Evolutionary conservation across 2,113 vertebrate genomes (phyloP).

Genomic region (Bambusicola thoracicus): DNA sequence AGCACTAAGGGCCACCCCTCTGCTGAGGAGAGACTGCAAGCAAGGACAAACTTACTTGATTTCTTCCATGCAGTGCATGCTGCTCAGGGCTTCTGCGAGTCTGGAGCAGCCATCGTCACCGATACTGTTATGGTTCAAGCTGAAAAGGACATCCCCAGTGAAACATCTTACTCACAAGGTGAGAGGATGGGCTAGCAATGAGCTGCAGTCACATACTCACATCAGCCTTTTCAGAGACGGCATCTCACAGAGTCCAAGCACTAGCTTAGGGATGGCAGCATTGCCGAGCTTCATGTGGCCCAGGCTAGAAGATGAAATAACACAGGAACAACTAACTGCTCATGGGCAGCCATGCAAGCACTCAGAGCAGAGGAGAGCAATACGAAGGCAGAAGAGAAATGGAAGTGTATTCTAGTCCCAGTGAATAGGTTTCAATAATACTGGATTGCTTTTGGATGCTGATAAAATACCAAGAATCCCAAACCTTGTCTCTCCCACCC

Average conservation of each 20-base stretch:
- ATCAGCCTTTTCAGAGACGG: constrained; percentile 72
- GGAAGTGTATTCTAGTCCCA: background rate
- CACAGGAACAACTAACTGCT: background rate
- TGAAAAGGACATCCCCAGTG: constrained; percentile 53
- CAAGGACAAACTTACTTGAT: constrained; percentile 77
- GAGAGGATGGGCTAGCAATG: rapidly evolving
- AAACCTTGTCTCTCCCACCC: background rate
- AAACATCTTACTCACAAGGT: rapidly evolving
- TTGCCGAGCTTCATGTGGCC: constrained; percentile 70
- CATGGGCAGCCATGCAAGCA: rapidly evolving
- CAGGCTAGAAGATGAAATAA: constrained; percentile 74
- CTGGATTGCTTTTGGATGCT: background rate
- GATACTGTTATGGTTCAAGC: constrained; percentile 76
- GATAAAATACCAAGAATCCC: background rate
- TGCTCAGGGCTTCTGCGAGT: constrained; percentile 71
- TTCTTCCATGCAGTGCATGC: constrained; percentile 74
- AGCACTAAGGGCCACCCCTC: background rate
- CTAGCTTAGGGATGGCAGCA: constrained; percentile 59
- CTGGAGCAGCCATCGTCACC: background rate
- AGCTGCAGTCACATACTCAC: constrained; percentile 74
- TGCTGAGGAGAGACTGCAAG: background rate
- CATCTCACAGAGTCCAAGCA: constrained; percentile 61
- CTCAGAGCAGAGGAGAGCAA: background rate
- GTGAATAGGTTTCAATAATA: background rate
- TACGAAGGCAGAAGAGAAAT: background rate